Conservation (phyloP, 2,888 invertebrate genomes). For the Notocelia uddmanniana region DNA sequence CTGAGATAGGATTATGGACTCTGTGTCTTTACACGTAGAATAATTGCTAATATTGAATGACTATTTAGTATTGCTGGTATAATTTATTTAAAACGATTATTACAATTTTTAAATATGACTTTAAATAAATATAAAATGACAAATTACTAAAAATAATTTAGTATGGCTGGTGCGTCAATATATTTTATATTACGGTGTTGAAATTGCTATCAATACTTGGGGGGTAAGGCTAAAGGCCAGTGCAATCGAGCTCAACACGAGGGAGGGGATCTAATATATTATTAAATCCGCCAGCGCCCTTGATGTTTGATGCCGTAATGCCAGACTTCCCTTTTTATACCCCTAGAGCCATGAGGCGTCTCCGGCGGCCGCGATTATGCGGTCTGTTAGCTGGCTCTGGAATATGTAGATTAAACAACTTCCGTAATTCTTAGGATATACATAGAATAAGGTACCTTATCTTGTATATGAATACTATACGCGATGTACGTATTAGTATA, state of each 20-base stretch:
- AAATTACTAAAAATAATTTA: background rate
- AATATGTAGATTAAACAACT: too few species aligned
- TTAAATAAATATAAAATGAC: too few species aligned
- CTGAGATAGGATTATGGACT: background rate
- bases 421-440: too few species aligned
- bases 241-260: background rate
- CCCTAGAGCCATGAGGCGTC: too few species aligned
- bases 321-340: too few species aligned
- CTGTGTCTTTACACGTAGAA: background rate
- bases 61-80: too few species aligned
- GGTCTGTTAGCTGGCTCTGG: too few species aligned
- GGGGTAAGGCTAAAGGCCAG: background rate
- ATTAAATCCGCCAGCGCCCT: background rate
- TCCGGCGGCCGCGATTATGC: too few species aligned
- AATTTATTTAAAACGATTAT: too few species aligned
- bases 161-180: background rate
- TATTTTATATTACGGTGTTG: background rate
- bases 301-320: too few species aligned
- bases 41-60: background rate
- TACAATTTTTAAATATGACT: too few species aligned
- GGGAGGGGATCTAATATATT: background rate
- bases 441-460: background rate
- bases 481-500: background rate
- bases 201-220: background rate
- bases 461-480: background rate